A percentile compares a stretch with the other conserved stretches of the same genome.
These are phyloP conservation scores for Harpalus rufipes DNA, from an alignment of 2,888 invertebrate genomes.

Conservation along the genomic window DNA sequence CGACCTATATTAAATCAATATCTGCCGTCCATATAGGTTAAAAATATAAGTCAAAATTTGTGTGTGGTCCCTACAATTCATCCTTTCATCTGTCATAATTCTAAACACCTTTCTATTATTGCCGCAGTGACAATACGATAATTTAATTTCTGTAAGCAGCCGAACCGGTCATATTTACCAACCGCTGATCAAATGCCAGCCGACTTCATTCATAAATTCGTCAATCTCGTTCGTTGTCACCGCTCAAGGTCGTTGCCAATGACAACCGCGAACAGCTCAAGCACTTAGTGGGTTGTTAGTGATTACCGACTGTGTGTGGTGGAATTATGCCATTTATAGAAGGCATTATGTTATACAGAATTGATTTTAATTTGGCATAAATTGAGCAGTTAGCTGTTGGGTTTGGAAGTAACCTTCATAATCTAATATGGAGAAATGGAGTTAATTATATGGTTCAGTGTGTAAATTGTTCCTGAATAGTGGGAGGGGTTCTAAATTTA, in stretches of 20 bases:
- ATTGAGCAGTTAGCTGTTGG: slow-evolving; percentile 17
- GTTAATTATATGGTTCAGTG: slow-evolving; percentile 18
- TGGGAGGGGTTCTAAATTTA: neutral
- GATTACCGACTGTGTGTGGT: neutral
- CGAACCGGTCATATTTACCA: slow-evolving; percentile 27
- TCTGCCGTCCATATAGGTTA: neutral
- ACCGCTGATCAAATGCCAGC: slow-evolving; percentile 27
- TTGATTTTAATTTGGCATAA: slow-evolving; percentile 39
- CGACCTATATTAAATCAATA: neutral
- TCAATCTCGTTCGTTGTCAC: slow-evolving; percentile 47
- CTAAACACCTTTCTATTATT: slow-evolving; percentile 27
- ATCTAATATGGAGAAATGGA: slow-evolving; percentile 26
- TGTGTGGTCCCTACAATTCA: slow-evolving; percentile 12
- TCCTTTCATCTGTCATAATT: slow-evolving; percentile 27
- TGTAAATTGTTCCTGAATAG: neutral
- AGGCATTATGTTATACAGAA: slow-evolving; percentile 1
- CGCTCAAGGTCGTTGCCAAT: slow-evolving; percentile 57
- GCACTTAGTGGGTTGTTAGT: slow-evolving; percentile 6
- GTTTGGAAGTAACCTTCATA: slow-evolving; percentile 20
- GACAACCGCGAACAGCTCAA: slow-evolving; percentile 34
- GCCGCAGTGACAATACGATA: slow-evolving; percentile 26
- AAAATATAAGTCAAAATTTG: slow-evolving; percentile 2
- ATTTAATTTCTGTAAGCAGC: slow-evolving; percentile 38
- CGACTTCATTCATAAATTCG: slow-evolving; percentile 64
- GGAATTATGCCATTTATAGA: slow-evolving; percentile 41